Evolutionary conservation across 2,113 vertebrate species (phyloP), one percentile per base, ranked within the genome.

Genomic region (Myotis brandtii): DNA sequence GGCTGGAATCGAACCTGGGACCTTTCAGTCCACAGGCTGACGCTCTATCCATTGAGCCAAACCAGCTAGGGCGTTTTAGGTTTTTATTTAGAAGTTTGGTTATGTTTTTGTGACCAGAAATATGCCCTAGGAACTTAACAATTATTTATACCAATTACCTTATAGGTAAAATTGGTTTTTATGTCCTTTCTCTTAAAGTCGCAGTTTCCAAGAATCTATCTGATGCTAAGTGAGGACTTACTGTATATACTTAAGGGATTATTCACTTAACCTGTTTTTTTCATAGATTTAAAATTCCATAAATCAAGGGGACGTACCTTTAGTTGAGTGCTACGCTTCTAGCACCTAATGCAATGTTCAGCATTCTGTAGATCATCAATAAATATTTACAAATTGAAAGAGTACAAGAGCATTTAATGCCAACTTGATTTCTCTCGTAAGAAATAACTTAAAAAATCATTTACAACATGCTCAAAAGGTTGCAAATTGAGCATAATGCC

Each of bases 401-500:
- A n/a, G 4, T 56, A 30, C 16, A 88, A 46, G 30, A 79, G 14
- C 83, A 54, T 72, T 46, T 72, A 79, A 93, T n/a, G 50, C 3
- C 25, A 76, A 40, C 46, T 34, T 87, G 20, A 79, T 52, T 70
- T 56, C 16, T 20, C 23, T 81, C 54, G 85, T 40, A 93, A 81
- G 40, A 94, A 64, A 66, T 73, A 89, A 89, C 21, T 20, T 56
- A 91, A 89, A 83, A 90, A 86, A n/a, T 1, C 62, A 90, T 10
- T 21, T 46, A 85, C 46, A 46, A 46, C 9, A 79, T 66, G 59
- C 37, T 70, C 50, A 73, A 72, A 34, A 95, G 56, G 43, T 92
- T 66, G 56, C 30, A 85, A 16, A 40, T 85, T 37, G 75, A 62
- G 9, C 75, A 54, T 8, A 76, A 34, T 56, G 9, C 25, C 52